Evolutionary conservation across 1,140 invertebrate species (phyloP).

Genomic region (Pollicipes pollicipes): DNA sequence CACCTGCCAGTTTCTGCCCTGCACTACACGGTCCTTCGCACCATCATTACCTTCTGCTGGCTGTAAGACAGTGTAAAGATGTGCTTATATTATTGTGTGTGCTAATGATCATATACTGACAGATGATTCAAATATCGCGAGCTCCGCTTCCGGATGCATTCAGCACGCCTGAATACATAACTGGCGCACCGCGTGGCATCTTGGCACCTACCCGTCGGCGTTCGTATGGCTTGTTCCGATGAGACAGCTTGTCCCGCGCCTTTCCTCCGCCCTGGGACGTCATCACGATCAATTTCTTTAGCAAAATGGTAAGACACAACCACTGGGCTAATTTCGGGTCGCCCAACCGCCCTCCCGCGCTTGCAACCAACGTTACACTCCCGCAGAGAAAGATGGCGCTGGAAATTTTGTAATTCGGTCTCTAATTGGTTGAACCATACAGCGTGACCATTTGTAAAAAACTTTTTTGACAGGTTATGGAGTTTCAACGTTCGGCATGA

Average conservation of each 20-base stretch:
- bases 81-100: no score
- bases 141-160: no score
- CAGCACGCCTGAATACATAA: background rate
- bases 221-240: background rate
- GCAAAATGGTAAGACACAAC: background rate
- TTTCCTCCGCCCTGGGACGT: background rate
- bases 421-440: background rate
- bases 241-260: background rate
- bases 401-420: background rate
- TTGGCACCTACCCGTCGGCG: background rate
- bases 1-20: no score
- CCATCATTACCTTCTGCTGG: no score
- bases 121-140: no score
- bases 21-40: no score
- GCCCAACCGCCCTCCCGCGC: background rate
- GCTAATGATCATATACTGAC: no score
- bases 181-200: background rate
- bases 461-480: background rate
- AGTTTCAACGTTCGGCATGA: no score
- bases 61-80: no score
- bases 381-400: constrained; percentile 1
- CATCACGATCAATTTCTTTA: background rate
- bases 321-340: background rate
- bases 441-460: background rate
- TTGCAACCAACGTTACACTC: background rate